These are phyloP conservation scores for Sigmodon hispidus DNA, from an alignment of 2,113 vertebrate species.

Conservation along the genomic window DNA sequence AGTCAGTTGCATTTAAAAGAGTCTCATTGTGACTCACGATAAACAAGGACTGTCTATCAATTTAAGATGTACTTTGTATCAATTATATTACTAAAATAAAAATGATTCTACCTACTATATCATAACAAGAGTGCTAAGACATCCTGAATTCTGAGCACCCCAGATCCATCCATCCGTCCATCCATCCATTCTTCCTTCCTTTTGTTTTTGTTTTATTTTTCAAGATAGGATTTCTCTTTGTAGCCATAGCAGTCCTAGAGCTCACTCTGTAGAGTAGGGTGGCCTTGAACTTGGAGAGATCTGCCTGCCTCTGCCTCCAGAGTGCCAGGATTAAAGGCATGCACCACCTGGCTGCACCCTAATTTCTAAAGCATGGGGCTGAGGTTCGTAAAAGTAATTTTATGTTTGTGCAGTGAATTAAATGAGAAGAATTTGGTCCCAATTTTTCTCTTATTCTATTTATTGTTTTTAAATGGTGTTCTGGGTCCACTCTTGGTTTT, in stretches of 20 bases:
- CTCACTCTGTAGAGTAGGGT: background rate
- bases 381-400: background rate
- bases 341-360: background rate
- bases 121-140: background rate
- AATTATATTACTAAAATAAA: background rate
- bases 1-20: background rate
- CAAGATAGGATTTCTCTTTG: background rate
- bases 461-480: background rate
- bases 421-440: background rate
- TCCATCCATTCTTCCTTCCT: background rate
- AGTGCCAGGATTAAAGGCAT: background rate
- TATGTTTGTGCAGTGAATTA: background rate
- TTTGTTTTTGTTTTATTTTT: background rate
- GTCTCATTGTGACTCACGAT: background rate
- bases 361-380: background rate
- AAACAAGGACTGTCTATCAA: background rate
- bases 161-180: background rate
- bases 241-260: background rate
- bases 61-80: background rate
- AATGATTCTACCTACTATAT: background rate
- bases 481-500: slow-evolving; percentile 48
- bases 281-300: background rate
- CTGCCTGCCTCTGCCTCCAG: background rate
- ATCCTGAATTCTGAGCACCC: background rate
- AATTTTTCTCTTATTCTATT: slow-evolving; percentile 10